Evolutionary conservation across 2,888 invertebrate species (phyloP), one percentile per base, ranked within the genome.

Genomic region (Allygus modestus): DNA sequence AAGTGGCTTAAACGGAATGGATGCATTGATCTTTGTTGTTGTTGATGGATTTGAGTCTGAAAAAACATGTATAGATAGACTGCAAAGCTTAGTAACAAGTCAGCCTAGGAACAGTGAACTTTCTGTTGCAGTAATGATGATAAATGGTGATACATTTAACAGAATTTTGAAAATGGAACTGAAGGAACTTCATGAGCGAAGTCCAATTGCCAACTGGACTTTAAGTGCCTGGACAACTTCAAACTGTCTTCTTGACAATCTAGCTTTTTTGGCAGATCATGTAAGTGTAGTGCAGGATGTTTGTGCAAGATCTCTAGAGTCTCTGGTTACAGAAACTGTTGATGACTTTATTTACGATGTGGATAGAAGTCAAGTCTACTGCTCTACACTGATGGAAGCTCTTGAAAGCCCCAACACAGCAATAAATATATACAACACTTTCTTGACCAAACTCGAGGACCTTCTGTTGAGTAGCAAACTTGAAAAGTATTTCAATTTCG

Each of bases 351-450:
- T 87, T 33, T 86, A 86, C 69, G 61, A 79, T 7, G 28, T 87
- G 20, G 84, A 84, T 28, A 75, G 84, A 73, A 85, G 86, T 81
- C 75, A 81, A 28, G 86, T 84, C 46, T 37, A 84, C 37, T 71
- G 84, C 69, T 61, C 84, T 20, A 83, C 84, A 26, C 58, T 87
- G 15, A 71, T 58, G n/a, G 83, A 84, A 31, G 91, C 93, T 73
- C 88, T 94, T 46, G 92, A 91, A 87, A 92, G 93, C 88, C 92
- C 95, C 81, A 89, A 92, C 88, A 91, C 93, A 88, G 91, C 95
- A 7, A 92, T 94, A 17, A 90, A 91, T 81, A 90, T 95, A 75
- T 95, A 95, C 88, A 96, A 96, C 89, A 92, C 92, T 87, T 94
- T 94, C 31, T 92, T 96, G 28, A 91, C 92, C 75, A 93, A 93